A percentile compares a stretch with the other conserved stretches of the same genome.
Evolutionary conservation across 2,888 invertebrate species (phyloP).

Genomic region (Cerceris rybyensis): DNA sequence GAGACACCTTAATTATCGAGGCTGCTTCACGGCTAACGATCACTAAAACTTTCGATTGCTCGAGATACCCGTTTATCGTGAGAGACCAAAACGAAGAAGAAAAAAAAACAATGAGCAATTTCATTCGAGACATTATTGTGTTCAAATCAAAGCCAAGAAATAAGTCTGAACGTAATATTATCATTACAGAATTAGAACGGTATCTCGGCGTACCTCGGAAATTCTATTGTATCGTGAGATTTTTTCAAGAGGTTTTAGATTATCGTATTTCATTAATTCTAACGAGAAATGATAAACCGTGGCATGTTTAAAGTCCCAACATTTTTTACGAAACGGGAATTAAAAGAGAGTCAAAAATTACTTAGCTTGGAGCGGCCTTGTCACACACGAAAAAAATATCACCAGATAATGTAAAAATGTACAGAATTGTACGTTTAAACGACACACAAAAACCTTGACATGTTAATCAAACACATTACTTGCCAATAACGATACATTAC

Average conservation of each 20-base stretch:
- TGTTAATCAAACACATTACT: constrained; percentile 9
- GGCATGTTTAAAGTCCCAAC: not conserved
- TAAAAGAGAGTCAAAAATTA: constrained; percentile 15
- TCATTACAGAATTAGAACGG: constrained; percentile 7
- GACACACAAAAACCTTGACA: too few relatives aligned
- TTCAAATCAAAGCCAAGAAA: constrained; percentile 51
- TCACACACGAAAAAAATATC: constrained; percentile 31
- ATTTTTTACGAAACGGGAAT: too few relatives aligned
- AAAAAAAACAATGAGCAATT: constrained; percentile 43
- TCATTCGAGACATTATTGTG: constrained; percentile 58
- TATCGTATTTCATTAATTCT: not conserved
- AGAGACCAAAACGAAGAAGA: constrained; percentile 35
- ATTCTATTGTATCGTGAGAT: constrained; percentile 9
- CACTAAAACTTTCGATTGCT: constrained; percentile 29
- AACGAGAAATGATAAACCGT: not conserved
- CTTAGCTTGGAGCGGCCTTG: constrained; percentile 49
- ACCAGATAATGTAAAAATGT: constrained; percentile 1
- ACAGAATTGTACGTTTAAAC: too few relatives aligned
- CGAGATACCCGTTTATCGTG: constrained; percentile 15
- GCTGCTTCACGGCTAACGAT: constrained; percentile 38
- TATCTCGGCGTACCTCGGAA: constrained; percentile 1
- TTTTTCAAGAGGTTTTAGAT: constrained; percentile 27
- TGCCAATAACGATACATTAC: constrained; percentile 29
- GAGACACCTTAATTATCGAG: constrained; percentile 1
- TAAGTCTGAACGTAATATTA: constrained; percentile 41